Evolutionary conservation across 2,113 vertebrate species (phyloP).

Genomic region (Empidonax traillii): DNA sequence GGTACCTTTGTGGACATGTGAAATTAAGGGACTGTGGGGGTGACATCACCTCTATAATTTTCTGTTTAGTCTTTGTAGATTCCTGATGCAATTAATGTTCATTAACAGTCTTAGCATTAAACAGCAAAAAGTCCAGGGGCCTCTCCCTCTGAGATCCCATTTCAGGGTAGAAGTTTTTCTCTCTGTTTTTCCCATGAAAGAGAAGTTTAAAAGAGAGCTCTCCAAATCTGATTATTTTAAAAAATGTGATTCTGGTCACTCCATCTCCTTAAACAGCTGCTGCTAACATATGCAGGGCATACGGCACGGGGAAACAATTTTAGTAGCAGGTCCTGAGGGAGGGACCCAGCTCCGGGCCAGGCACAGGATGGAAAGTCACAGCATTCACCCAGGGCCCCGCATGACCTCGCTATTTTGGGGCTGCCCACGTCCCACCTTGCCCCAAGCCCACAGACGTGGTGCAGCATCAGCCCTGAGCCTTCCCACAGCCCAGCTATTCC

Average conservation of each 20-base stretch:
- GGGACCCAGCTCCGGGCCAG: neutral
- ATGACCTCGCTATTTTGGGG: slow-evolving; percentile 11
- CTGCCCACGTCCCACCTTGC: neutral
- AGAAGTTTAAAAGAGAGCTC: neutral
- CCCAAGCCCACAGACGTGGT: neutral
- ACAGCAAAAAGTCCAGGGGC: neutral
- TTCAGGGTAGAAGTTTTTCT: neutral
- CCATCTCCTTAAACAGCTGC: slow-evolving; percentile 1
- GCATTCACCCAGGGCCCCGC: neutral
- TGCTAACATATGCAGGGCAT: neutral
- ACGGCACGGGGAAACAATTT: neutral
- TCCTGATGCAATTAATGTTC: neutral
- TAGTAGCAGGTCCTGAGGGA: slow-evolving; percentile 7
- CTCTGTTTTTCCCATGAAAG: neutral
- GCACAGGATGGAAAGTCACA: slow-evolving; percentile 41
- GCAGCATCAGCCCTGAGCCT: neutral
- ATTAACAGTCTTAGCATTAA: neutral
- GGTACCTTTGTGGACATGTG: neutral
- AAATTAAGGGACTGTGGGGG: neutral
- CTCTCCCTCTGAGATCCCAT: neutral
- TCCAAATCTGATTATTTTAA: neutral
- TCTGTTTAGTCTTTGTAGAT: neutral
- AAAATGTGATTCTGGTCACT: neutral
- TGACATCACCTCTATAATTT: neutral
- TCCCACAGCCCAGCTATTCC: neutral